These are phyloP conservation scores for Zophobas morio DNA, from an alignment of 1,140 invertebrate genomes.

Conservation along the genomic window DNA sequence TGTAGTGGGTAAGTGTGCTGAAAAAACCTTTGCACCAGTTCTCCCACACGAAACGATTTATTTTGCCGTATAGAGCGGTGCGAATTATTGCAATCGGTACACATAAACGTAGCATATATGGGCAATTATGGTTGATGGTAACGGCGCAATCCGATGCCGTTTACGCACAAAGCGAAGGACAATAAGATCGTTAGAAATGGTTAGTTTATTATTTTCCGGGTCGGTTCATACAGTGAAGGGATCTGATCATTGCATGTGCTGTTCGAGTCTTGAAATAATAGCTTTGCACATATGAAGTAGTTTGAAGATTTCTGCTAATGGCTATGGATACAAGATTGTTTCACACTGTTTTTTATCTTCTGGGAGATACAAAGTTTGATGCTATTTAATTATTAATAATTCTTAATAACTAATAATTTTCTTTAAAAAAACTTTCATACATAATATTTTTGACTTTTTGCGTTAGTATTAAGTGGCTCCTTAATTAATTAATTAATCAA, in stretches of 20 bases:
- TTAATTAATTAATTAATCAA: too few species aligned
- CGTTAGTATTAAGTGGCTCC: too few species aligned
- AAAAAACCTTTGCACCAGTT: constrained; percentile 23
- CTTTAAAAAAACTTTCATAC: too few species aligned
- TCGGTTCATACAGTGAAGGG: background rate
- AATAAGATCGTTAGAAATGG: constrained; percentile 18
- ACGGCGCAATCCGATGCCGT: background rate
- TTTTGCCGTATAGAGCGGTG: constrained; percentile 7
- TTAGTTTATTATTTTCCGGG: constrained; percentile 7
- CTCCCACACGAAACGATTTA: constrained; percentile 15
- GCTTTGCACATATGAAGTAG: too few species aligned
- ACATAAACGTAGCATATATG: background rate
- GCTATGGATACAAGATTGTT: too few species aligned
- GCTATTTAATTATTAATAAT: too few species aligned
- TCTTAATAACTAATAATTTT: too few species aligned
- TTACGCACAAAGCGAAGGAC: constrained; percentile 15
- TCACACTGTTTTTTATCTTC: too few species aligned
- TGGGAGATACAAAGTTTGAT: too few species aligned
- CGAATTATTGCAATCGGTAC: constrained; percentile 12
- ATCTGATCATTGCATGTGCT: background rate
- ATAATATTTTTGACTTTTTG: too few species aligned
- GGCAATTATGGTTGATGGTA: constrained; percentile 1
- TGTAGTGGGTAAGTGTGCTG: constrained; percentile 23
- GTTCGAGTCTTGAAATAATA: too few species aligned
- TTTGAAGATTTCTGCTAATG: too few species aligned